Base-by-base conservation (phyloP, 2,113 vertebrate species). In the Pelecanoides urinatrix region DNA sequence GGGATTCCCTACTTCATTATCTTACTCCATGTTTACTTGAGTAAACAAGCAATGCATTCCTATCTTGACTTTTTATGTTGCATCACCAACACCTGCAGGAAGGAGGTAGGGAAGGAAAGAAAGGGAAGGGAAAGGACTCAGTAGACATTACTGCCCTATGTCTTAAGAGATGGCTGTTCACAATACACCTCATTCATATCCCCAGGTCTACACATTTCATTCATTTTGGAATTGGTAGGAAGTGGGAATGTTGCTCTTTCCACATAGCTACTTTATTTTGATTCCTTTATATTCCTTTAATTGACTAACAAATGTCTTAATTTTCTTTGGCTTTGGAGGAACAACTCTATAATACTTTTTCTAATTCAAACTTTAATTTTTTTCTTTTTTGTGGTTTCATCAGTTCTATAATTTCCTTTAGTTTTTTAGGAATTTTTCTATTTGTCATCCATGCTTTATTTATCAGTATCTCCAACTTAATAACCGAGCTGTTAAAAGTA, bases 151-250 rank as follows among this genome's bases (percentile, higher is more conserved):
- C 17, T 76, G 9, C 3, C 19, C 3, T 38, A 6, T 20, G 14
- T 59, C 26, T 53, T 77, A n/a, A 50, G 23, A 63, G 9, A 26
- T 22, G 6, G 3, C 4, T 63, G 17, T 73, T 74, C 25, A 62
- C 9, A 56, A 13, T 34, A 55, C 7, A 11, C 5, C 3, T 42
- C 0, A 0, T 62, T 76, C 66, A 2, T 63, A 62, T 63, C 7
- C 9, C n/a, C 7, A 89, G 11, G 4, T 25, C 23, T 53, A 72
- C 9, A 20, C 2, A 32, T 63, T 56, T 67, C 3, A 17, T 58
- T 68, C 0, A 21, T 34, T 86, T 73, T 65, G 18, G 15, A 78
- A 78, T 17, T 1, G 1, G 13, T 59, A 82, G 12, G 22, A 58
- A 63, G 11, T 32, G 9, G 16, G 10, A 73, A 38, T 20, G 59